Conservation (phyloP, 2,797 vertebrate genomes). For the Cyprinella venusta region DNA sequence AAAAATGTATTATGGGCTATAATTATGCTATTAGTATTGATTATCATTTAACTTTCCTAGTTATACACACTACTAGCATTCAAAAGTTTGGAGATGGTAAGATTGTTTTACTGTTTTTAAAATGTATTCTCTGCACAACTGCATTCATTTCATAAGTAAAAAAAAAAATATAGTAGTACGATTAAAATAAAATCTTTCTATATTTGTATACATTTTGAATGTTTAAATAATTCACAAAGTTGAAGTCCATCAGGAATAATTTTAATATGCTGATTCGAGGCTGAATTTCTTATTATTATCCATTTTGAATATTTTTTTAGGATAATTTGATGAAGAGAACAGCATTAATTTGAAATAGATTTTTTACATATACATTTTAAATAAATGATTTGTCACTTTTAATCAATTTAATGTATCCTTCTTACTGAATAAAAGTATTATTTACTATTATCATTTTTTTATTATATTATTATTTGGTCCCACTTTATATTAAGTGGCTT, state of each 20-base stretch:
- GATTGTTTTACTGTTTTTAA: neutral
- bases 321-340: neutral
- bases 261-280: neutral
- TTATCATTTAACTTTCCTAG: neutral
- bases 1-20: too few species aligned
- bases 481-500: too few species aligned
- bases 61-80: neutral
- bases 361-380: too few species aligned
- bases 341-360: too few species aligned
- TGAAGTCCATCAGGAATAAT: neutral
- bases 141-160: neutral
- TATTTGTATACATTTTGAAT: neutral
- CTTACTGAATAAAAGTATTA: neutral
- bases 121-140: neutral
- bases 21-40: neutral
- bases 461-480: too few species aligned
- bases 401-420: neutral
- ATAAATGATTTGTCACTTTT: neutral
- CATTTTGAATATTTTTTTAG: neutral
- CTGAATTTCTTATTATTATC: neutral
- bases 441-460: too few species aligned
- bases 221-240: too few species aligned
- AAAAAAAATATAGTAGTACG: neutral
- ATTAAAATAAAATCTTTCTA: neutral
- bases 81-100: too few species aligned